Evolutionary conservation across 2,797 vertebrate genomes (phyloP).

Genomic region (Sparus aurata): DNA sequence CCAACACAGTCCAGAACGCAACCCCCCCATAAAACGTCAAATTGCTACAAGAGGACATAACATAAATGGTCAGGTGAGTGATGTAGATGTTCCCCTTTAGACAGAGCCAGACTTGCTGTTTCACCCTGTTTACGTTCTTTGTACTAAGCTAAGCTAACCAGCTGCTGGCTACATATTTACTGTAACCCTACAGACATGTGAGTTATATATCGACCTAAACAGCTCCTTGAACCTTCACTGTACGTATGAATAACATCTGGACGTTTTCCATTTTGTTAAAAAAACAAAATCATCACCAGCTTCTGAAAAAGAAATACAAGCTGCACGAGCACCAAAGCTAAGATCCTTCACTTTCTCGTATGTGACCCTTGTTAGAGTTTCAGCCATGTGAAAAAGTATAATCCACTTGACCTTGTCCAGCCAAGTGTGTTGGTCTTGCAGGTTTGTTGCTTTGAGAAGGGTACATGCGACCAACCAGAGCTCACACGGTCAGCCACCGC

Average conservation of each 20-base stretch:
- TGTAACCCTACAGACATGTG: not conserved
- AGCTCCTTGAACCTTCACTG: not conserved
- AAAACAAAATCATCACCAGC: not conserved
- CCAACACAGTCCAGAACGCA: not conserved
- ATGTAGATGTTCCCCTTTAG: not conserved
- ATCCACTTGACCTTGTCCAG: slow-evolving; percentile 32
- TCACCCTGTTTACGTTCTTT: not conserved
- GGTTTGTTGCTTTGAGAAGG: slow-evolving; percentile 43
- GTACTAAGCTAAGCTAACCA: not conserved
- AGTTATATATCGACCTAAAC: not conserved
- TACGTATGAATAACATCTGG: not conserved
- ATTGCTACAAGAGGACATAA: not conserved
- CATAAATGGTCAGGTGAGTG: not conserved
- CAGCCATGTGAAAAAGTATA: not conserved
- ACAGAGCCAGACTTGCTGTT: not conserved
- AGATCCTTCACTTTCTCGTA: not conserved
- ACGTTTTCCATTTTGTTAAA: not conserved
- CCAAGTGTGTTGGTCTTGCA: slow-evolving; percentile 25
- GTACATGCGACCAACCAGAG: slow-evolving; percentile 44
- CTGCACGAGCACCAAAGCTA: not conserved
- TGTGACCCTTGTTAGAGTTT: slow-evolving; percentile 1
- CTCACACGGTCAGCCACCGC: slow-evolving; percentile 38
- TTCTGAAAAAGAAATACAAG: not conserved
- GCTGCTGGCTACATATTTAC: not conserved
- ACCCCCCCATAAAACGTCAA: not conserved